Evolutionary conservation across 2,113 vertebrate genomes (phyloP), one percentile per base, ranked within the genome.

Genomic region (Thalassoma bifasciatum): DNA sequence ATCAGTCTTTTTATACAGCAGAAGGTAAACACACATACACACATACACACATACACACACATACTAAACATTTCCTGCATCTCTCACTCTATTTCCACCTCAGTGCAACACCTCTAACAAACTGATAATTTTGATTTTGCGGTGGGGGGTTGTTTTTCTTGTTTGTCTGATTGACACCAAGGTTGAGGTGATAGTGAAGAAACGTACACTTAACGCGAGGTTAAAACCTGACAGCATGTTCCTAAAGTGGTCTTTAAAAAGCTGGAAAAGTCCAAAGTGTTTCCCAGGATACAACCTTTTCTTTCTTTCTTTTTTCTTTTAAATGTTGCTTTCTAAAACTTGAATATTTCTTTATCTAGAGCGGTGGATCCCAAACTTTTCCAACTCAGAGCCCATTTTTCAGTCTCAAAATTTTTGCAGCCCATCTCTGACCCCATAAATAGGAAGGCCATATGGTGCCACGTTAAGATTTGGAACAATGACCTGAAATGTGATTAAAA

Each of bases 101-200:
- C 58, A 59, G 59, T 50, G 70, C 71, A 73, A 84, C 88, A 73
- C 87, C 69, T 74, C 26, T 50, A 72, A 77, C 62, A 71, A 88
- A 74, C 76, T 65, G 87, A 76, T 86, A 62, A 89, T 86, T 82
- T 68, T 10, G 36, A 61, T 17, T 11, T 47, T 51, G 30, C 51
- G 30, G 38, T 46, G 14, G 47, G 19, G 56, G 47, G 59, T 22
- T 10, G 2, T 56, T 64, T 59, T n/a, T 62, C 24, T 47, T 66
- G 37, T 65, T 51, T 46, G 12, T 23, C 46, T 51, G 47, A 78
- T 38, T 71, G 57, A 79, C 44, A 59, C 8, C 30, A 58, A 23
- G 64, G 16, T n/a, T 10, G 49, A 64, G 58, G 65, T 6, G 17
- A 10, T 5, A 36, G 14, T 63, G 37, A 71, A 30, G 9, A 2